Conservation (phyloP, 2,797 vertebrate genomes). For the Microcaecilia unicolor region DNA sequence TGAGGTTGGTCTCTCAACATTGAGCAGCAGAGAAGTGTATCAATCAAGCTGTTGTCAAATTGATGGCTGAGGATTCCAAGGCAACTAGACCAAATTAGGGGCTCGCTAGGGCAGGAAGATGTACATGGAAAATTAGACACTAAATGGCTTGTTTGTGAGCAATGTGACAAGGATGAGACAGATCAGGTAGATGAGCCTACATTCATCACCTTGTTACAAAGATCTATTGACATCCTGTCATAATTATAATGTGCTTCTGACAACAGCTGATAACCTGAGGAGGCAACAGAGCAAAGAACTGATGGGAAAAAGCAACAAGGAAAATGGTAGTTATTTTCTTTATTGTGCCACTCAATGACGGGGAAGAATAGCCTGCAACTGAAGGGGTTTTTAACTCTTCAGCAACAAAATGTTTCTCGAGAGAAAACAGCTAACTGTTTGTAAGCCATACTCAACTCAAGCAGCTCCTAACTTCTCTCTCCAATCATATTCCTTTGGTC, state of each 20-base stretch:
- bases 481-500: too few relatives aligned
- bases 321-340: background rate
- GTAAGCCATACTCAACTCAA: too few relatives aligned
- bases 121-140: slow-evolving; percentile 14
- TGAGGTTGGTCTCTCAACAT: slow-evolving; percentile 18
- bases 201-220: slow-evolving; percentile 16
- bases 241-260: slow-evolving; percentile 18
- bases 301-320: slow-evolving; percentile 10
- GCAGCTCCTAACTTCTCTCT: too few relatives aligned
- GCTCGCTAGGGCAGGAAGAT: slow-evolving; percentile 27
- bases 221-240: slow-evolving; percentile 35
- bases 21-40: slow-evolving; percentile 19
- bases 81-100: slow-evolving; percentile 15
- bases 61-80: slow-evolving; percentile 17
- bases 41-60: slow-evolving; percentile 30
- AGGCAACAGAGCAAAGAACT: background rate
- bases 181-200: slow-evolving; percentile 11
- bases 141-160: slow-evolving; percentile 17
- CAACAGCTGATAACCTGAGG: slow-evolving; percentile 14
- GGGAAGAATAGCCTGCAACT: slow-evolving; percentile 1
- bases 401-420: too few relatives aligned
- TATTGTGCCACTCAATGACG: slow-evolving; percentile 1
- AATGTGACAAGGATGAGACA: slow-evolving; percentile 19
- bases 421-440: slow-evolving; percentile 4
- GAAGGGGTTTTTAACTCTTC: slow-evolving; percentile 1